Evolutionary conservation across 2,888 invertebrate genomes (phyloP).

Genomic region (Syrphus vitripennis): DNA sequence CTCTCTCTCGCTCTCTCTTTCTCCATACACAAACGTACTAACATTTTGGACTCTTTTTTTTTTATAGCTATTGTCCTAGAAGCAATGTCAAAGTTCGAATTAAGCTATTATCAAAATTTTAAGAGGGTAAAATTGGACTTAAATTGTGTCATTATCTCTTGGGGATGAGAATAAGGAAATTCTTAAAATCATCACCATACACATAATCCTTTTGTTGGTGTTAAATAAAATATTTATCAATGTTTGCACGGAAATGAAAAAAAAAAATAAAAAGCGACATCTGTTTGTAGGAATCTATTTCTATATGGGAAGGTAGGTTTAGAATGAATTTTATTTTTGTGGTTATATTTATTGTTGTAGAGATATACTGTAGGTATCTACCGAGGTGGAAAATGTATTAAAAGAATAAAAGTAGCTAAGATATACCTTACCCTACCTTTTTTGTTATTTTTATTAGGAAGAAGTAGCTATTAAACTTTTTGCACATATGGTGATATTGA

Average conservation of each 20-base stretch:
- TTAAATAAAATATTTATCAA: constrained; percentile 16
- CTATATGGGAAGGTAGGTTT: neutral
- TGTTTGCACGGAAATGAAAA: neutral
- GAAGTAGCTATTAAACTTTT: neutral
- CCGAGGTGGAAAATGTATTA: too few relatives aligned
- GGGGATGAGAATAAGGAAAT: neutral
- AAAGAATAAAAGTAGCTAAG: neutral
- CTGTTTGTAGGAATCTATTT: neutral
- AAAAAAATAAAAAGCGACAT: neutral
- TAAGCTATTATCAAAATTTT: constrained; percentile 68
- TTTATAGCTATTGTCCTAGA: constrained; percentile 41
- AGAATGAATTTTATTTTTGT: neutral
- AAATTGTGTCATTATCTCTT: constrained; percentile 42
- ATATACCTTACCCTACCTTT: too few relatives aligned
- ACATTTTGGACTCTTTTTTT: neutral
- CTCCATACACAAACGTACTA: too few relatives aligned
- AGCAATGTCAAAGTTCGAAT: constrained; percentile 61
- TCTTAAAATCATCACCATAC: constrained; percentile 3
- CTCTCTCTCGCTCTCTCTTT: neutral
- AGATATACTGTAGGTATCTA: too few relatives aligned
- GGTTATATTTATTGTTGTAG: neutral
- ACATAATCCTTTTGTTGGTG: constrained; percentile 3
- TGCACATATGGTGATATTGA: neutral
- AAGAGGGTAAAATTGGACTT: constrained; percentile 60
- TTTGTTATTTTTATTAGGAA: too few relatives aligned